Evolutionary conservation across 2,113 vertebrate genomes (phyloP), one percentile per base, ranked within the genome.

Genomic region (Peromyscus leucopus): DNA sequence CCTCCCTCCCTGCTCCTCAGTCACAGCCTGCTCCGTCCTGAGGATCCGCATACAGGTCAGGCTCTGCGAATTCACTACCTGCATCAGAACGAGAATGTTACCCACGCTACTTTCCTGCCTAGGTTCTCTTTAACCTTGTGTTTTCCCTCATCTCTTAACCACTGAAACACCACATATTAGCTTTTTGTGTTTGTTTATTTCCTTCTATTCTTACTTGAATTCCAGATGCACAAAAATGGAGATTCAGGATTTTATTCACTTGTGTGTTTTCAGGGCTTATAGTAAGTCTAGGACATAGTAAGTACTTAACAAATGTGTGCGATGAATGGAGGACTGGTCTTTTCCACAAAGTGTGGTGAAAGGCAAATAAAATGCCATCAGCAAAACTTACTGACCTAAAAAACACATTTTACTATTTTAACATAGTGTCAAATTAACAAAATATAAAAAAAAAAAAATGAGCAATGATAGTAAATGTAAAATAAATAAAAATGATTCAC

Each of bases 201-300:
- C 93, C 78, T 67, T 69, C 46, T 39, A 84, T 63, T 33, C 65
- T 89, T 72, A 16, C 55, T 46, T 78, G 19, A 97, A 89, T 59
- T 28, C 3, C 63, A 89, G 33, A 28, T 36, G 16, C 78, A 24
- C 8, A 21, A 67, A 48, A 51, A 86, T 46, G 96, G 33, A 94
- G 33, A 75, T 51, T 46, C 72, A 10, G 28, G 51, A 71, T 65
- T 67, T 55, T 46, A n/a, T 82, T 76, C 67, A 78, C 15, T 11
- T 63, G 0, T 21, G 21, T 76, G 26, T 76, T 89, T 93, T 91
- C 5, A 65, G 10, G n/a, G 57, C 2, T 24, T 61, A 31, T 3
- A 61, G 82, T 42, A 31, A 5, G 79, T 48, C 76, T n/a, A 2
- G 13, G 2, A 31, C 4, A 2, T 28, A 57, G 39, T 3, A 67